Evolutionary conservation across 2,113 vertebrate genomes (phyloP).

Genomic region (Okapia johnstoni): DNA sequence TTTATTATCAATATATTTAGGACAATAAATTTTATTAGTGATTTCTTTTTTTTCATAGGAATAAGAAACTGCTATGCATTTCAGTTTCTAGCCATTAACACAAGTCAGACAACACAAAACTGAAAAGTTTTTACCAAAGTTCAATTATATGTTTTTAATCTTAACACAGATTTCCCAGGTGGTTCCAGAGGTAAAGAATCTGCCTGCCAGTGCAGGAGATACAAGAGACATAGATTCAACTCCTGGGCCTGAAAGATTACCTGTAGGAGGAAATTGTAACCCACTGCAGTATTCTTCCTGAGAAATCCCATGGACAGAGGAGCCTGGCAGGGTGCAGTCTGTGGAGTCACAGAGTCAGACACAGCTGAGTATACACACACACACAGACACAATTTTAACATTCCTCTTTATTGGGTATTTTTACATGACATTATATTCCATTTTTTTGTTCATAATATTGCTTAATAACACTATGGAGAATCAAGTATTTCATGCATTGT

Average conservation of each 20-base stretch:
- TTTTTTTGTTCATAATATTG: neutral
- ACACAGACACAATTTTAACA: neutral
- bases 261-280: neutral
- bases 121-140: neutral
- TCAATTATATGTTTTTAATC: neutral
- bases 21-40: neutral
- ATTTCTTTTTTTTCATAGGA: neutral
- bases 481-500: neutral
- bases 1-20: neutral
- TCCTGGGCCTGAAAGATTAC: neutral
- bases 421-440: neutral
- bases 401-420: neutral
- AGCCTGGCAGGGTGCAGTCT: neutral
- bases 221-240: neutral
- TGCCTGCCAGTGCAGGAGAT: neutral
- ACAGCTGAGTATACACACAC: neutral
- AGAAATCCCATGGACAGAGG: neutral
- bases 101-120: neutral
- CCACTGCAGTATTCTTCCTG: neutral
- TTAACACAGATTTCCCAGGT: neutral
- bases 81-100: neutral
- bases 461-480: neutral
- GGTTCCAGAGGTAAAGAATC: neutral
- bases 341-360: accelerated
- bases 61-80: neutral